A percentile compares a stretch with the other conserved stretches of the same genome.
Evolutionary conservation across 1,140 invertebrate genomes (phyloP).

Genomic region (Sweltsa coloradensis): DNA sequence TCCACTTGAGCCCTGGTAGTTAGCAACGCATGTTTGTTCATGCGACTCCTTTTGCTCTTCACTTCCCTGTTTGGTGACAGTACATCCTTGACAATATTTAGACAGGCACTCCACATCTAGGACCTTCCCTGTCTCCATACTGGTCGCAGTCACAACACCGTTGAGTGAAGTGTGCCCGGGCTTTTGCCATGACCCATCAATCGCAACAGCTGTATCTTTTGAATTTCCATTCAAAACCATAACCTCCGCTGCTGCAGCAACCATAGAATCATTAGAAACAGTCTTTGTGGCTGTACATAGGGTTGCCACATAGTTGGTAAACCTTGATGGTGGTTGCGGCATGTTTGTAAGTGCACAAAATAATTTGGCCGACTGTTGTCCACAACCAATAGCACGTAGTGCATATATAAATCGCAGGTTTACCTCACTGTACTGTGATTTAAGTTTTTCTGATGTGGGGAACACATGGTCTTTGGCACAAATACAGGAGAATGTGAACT

Average conservation of each 20-base stretch:
- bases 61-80: too few relatives aligned
- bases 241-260: constrained; percentile 4
- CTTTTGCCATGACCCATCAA: constrained; percentile 17
- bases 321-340: constrained; percentile 9
- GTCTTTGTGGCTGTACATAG: neutral
- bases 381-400: constrained; percentile 1
- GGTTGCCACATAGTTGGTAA: constrained; percentile 5
- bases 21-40: constrained; percentile 8
- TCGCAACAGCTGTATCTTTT: constrained; percentile 10
- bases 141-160: constrained; percentile 13
- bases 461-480: too few relatives aligned
- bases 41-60: constrained; percentile 1
- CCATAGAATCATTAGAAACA: constrained; percentile 4
- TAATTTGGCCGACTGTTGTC: neutral
- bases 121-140: constrained; percentile 13
- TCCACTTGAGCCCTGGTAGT: constrained; percentile 12
- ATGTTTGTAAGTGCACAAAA: constrained; percentile 6
- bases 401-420: neutral
- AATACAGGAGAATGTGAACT: too few relatives aligned
- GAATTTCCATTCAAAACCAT: neutral
- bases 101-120: constrained; percentile 13
- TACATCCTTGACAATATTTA: constrained; percentile 12
- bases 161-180: constrained; percentile 12
- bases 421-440: too few relatives aligned
- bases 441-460: too few relatives aligned